Conservation (phyloP, 1,140 invertebrate genomes). For the Heterodera schachtii region DNA sequence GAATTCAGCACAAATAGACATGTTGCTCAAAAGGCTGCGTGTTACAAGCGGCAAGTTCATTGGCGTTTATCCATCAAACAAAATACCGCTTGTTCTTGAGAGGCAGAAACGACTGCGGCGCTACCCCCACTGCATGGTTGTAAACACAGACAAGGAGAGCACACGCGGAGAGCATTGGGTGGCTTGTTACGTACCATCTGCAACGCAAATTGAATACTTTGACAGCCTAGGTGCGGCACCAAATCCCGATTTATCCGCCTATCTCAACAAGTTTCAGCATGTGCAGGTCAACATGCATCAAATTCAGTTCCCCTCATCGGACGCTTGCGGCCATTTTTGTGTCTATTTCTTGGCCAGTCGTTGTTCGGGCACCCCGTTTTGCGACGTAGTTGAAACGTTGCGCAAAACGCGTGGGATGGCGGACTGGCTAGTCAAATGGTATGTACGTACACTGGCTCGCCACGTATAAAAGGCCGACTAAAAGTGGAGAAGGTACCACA, state of each 20-base stretch:
- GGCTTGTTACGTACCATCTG: neutral
- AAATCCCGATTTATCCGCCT: slow-evolving; percentile 8
- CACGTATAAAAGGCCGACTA: too few relatives aligned
- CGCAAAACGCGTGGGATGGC: too few relatives aligned
- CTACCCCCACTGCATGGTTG: slow-evolving; percentile 29
- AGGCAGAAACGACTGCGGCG: neutral
- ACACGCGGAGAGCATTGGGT: slow-evolving; percentile 20
- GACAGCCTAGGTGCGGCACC: slow-evolving; percentile 10
- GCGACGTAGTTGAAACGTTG: neutral
- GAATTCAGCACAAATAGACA: slow-evolving; percentile 26
- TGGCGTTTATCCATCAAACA: slow-evolving; percentile 18
- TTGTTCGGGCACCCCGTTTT: neutral
- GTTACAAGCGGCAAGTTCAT: slow-evolving; percentile 24
- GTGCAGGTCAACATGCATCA: slow-evolving; percentile 2
- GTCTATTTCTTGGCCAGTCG: slow-evolving; percentile 8
- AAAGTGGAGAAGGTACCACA: too few relatives aligned
- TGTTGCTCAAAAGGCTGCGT: slow-evolving; percentile 5
- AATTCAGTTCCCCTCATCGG: neutral
- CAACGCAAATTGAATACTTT: slow-evolving; percentile 21
- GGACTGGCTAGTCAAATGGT: too few relatives aligned
- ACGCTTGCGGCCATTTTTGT: slow-evolving; percentile 20
- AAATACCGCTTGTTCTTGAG: slow-evolving; percentile 4
- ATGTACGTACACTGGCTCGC: neutral
- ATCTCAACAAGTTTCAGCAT: neutral
- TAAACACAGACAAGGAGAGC: slow-evolving; percentile 14